Conservation (phyloP, 2,113 vertebrate species). For the Eubucco bourcierii region DNA sequence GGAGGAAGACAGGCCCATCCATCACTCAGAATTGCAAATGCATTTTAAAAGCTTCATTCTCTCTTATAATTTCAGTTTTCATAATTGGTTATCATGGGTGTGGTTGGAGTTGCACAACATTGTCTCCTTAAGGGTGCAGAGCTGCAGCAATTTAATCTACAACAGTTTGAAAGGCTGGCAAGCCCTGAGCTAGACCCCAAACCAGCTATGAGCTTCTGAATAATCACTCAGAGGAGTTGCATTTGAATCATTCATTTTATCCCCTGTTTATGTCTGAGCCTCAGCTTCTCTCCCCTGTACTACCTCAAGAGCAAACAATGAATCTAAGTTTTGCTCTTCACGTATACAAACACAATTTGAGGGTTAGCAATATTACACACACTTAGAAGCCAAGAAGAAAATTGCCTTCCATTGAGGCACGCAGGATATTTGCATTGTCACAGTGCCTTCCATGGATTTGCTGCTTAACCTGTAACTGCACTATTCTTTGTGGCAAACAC, state of each 20-base stretch:
- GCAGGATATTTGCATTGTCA: slow-evolving; percentile 71
- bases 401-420: slow-evolving; percentile 59
- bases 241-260: not conserved
- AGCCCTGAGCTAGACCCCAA: not conserved
- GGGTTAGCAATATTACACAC: not conserved
- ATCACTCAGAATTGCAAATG: slow-evolving; percentile 34
- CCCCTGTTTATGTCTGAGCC: not conserved
- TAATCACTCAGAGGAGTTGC: not conserved
- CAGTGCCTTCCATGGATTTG: slow-evolving; percentile 52
- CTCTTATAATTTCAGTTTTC: slow-evolving; percentile 45
- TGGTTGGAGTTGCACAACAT: slow-evolving; percentile 2
- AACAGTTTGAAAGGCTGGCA: not conserved
- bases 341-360: not conserved
- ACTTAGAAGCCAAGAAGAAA: slow-evolving; percentile 16
- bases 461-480: slow-evolving; percentile 65
- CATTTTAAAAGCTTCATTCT: slow-evolving; percentile 29
- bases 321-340: not conserved
- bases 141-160: not conserved
- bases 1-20: slow-evolving; percentile 33
- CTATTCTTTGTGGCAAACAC: slow-evolving; percentile 64
- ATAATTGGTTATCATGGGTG: slow-evolving; percentile 47
- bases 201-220: not conserved
- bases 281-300: not conserved
- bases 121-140: not conserved
- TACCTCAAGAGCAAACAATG: not conserved